These are phyloP conservation scores for Glyphotaelius pellucidus DNA, from an alignment of 2,888 invertebrate species.

Conservation along the genomic window DNA sequence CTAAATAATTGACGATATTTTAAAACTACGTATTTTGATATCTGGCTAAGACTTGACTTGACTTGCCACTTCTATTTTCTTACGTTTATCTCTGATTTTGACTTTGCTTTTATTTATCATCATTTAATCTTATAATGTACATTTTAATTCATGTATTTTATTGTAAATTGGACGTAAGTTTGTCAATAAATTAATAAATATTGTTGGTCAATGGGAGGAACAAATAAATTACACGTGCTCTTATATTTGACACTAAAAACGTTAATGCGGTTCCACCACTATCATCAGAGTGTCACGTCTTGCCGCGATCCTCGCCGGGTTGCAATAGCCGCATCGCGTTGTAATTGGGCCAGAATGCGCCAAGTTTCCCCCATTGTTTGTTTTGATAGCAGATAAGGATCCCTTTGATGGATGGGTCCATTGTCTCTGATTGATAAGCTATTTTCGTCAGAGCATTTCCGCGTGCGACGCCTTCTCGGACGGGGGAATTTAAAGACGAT, in stretches of 20 bases:
- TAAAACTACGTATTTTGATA: too few relatives aligned
- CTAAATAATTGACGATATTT: too few relatives aligned
- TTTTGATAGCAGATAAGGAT: conserved; percentile 59
- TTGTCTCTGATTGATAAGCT: conserved; percentile 62
- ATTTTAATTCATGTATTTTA: too few relatives aligned
- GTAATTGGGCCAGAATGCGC: conserved; percentile 49
- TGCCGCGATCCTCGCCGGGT: neutral
- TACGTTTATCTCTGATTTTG: too few relatives aligned
- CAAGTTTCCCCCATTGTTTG: conserved; percentile 60
- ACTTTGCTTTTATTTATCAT: too few relatives aligned
- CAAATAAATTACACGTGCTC: too few relatives aligned
- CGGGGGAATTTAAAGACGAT: neutral
- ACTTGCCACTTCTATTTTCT: too few relatives aligned
- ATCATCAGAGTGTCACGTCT: neutral
- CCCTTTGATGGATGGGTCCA: conserved; percentile 60
- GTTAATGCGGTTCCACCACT: neutral
- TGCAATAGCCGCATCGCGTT: conserved; percentile 7
- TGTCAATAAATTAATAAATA: too few relatives aligned
- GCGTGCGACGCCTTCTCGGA: conserved; percentile 19
- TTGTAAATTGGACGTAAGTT: too few relatives aligned
- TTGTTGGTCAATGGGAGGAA: too few relatives aligned
- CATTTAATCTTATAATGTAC: too few relatives aligned
- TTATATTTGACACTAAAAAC: neutral
- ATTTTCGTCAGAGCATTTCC: conserved; percentile 55
- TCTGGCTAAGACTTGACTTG: too few relatives aligned